phyloP scores from a whole-genome alignment of 2,797 vertebrate genomes.

The Hephaestus fuliginosus region DNA sequence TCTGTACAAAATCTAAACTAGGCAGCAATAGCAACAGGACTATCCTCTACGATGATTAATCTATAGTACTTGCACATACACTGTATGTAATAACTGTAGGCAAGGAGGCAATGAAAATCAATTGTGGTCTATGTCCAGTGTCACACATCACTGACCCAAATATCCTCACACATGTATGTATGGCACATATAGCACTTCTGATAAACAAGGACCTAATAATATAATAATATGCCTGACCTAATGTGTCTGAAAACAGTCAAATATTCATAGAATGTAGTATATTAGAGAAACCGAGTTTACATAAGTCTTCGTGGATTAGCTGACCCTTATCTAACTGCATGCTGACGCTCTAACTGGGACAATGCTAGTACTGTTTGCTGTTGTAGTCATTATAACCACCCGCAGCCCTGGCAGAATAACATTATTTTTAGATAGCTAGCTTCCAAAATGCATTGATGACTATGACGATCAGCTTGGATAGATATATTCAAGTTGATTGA shows the following conservation, averaged over 20 bases:
- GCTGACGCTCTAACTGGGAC: constrained; percentile 4
- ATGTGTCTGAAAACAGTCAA: constrained; percentile 28
- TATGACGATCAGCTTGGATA: not conserved
- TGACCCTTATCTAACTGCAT: constrained; percentile 14
- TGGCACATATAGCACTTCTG: constrained; percentile 10
- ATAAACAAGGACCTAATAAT: not conserved
- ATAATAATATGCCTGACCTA: not conserved
- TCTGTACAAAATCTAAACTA: constrained; percentile 8
- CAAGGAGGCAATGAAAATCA: too few species aligned
- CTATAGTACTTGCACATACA: too few species aligned
- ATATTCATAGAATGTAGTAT: constrained; percentile 22
- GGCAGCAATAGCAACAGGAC: not conserved
- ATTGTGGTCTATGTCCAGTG: too few species aligned
- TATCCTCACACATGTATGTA: constrained; percentile 13
- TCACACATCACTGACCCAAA: constrained; percentile 1
- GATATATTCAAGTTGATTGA: not conserved
- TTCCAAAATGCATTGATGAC: not conserved
- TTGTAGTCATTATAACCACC: not conserved
- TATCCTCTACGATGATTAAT: not conserved
- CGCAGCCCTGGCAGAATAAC: not conserved
- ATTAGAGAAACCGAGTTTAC: constrained; percentile 3
- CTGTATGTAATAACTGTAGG: too few species aligned
- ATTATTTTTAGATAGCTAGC: not conserved
- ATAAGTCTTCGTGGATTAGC: constrained; percentile 25
- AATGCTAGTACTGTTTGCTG: constrained; percentile 1